Conservation (phyloP, 2,113 vertebrate genomes). For the Mustela nigripes region DNA sequence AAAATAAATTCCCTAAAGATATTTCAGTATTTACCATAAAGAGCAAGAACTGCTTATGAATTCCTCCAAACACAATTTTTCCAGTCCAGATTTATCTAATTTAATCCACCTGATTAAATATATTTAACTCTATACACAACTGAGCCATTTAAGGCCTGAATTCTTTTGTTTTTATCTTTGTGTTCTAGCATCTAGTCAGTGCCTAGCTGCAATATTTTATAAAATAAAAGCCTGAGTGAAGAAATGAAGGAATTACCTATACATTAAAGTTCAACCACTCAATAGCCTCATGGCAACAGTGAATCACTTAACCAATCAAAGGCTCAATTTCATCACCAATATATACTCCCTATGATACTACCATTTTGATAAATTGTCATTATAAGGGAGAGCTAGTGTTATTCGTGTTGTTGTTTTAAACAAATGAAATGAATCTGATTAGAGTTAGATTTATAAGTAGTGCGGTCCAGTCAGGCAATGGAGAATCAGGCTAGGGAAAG, state of each 20-base stretch:
- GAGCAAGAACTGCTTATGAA: not conserved
- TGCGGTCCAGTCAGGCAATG: not conserved
- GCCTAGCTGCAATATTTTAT: not conserved
- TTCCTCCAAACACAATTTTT: not conserved
- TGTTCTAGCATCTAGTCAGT: not conserved
- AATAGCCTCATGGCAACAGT: not conserved
- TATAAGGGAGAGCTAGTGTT: not conserved
- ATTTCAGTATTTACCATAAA: not conserved
- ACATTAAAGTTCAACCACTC: not conserved
- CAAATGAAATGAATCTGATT: not conserved
- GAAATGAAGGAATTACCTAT: not conserved
- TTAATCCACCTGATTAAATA: not conserved
- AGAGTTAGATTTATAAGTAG: not conserved
- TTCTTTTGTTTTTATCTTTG: not conserved
- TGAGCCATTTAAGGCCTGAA: not conserved
- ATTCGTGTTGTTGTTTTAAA: not conserved
- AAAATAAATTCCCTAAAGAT: not conserved
- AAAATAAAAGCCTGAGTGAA: conserved; percentile 3
- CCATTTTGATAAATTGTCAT: not conserved
- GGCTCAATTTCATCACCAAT: not conserved
- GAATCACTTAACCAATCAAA: not conserved
- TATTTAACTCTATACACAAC: not conserved
- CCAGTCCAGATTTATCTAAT: not conserved
- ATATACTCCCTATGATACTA: not conserved
- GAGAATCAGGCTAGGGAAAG: not conserved